phyloP scores from a whole-genome alignment of 1,140 invertebrate genomes.

The Trissolcus basalis region DNA sequence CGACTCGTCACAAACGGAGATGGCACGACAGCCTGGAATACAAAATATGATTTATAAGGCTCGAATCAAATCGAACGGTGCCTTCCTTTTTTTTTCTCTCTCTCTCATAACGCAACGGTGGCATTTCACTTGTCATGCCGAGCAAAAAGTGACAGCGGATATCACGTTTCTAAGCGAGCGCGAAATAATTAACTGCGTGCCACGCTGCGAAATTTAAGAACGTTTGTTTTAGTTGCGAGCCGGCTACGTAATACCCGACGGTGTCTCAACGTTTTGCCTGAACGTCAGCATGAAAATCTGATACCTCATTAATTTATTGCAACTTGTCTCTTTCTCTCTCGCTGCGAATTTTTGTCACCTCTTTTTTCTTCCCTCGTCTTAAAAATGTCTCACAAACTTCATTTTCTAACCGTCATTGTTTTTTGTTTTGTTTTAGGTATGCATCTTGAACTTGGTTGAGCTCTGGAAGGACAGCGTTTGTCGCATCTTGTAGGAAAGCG shows the following conservation, averaged over 20 bases:
- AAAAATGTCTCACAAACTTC: neutral
- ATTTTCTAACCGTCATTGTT: too few species aligned
- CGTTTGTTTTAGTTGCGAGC: conserved; percentile 62
- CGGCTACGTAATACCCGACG: conserved; percentile 39
- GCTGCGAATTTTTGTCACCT: too few species aligned
- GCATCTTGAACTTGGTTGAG: too few species aligned
- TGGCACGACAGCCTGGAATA: too few species aligned
- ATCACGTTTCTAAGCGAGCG: conserved; percentile 55
- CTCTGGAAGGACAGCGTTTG: too few species aligned
- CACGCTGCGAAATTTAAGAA: conserved; percentile 60
- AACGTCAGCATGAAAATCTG: conserved; percentile 52
- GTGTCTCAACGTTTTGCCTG: conserved; percentile 46
- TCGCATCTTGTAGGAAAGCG: too few species aligned
- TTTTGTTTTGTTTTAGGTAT: too few species aligned
- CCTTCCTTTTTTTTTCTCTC: too few species aligned
- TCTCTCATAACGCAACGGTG: too few species aligned
- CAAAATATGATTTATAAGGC: too few species aligned
- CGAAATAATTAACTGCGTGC: conserved; percentile 62
- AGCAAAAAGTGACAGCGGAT: conserved; percentile 45
- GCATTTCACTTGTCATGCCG: conserved; percentile 46
- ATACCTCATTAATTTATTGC: conserved; percentile 61
- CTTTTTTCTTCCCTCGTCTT: neutral
- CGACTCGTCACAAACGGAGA: too few species aligned
- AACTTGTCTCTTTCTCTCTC: conserved; percentile 48
- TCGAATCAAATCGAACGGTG: too few species aligned